Percentiles rank a stretch among this genome's conserved stretches.
Conservation (phyloP, 2,113 vertebrate species). For the Microcebus jonahi region DNA sequence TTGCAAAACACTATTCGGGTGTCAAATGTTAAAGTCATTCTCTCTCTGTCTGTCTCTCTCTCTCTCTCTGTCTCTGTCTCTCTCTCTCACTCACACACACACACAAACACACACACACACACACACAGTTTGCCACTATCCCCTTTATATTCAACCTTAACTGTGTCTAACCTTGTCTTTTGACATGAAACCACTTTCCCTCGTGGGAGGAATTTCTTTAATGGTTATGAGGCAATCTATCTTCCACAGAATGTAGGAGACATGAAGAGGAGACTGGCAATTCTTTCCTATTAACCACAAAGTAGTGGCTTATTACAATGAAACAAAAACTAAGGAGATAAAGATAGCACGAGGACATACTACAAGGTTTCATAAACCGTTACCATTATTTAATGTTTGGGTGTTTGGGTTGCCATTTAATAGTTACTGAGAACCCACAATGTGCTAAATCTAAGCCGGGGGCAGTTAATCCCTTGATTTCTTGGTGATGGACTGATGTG, state of each 20-base stretch:
- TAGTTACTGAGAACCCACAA: not conserved
- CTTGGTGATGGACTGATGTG: not conserved
- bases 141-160: not conserved
- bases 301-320: not conserved
- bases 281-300: constrained; percentile 28
- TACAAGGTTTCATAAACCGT: not conserved
- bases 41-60: too few species aligned
- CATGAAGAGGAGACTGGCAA: not conserved
- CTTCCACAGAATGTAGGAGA: not conserved
- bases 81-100: too few species aligned
- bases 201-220: not conserved
- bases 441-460: not conserved
- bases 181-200: not conserved
- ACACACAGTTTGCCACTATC: not conserved
- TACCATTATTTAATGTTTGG: not conserved
- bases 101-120: too few species aligned
- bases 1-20: not conserved
- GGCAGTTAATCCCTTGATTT: not conserved
- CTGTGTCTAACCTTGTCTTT: not conserved
- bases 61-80: too few species aligned
- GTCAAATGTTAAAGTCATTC: not conserved
- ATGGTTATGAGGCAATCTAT: not conserved
- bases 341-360: not conserved
- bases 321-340: not conserved
- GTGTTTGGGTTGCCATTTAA: not conserved